Conservation (phyloP, 1,140 invertebrate species). For the Trichogramma pretiosum region DNA sequence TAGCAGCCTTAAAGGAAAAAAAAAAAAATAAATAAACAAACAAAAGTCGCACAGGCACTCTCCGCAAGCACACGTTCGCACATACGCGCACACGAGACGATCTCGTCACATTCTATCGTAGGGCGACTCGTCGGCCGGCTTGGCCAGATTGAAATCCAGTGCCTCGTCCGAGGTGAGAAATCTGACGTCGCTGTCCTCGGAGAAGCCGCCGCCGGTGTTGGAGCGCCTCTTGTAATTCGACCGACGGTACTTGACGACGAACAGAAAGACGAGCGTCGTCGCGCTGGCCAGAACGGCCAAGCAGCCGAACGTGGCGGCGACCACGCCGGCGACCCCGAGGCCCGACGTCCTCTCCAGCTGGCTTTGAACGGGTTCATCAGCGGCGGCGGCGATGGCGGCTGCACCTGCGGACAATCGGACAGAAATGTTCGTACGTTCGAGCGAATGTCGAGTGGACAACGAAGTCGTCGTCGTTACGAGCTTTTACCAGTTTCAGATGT, state of each 20-base stretch:
- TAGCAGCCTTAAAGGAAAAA: too few species aligned
- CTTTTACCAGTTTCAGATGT: neutral
- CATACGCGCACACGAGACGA: too few species aligned
- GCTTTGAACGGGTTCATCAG: too few species aligned
- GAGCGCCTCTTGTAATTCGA: slow-evolving; percentile 32
- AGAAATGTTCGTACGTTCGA: too few species aligned
- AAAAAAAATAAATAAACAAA: too few species aligned
- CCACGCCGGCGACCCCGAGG: slow-evolving; percentile 27
- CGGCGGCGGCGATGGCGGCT: too few species aligned
- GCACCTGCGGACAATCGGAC: too few species aligned
- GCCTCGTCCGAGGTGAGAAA: slow-evolving; percentile 50
- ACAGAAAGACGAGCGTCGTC: slow-evolving; percentile 21
- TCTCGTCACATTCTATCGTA: too few species aligned
- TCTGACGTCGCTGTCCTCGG: slow-evolving; percentile 49
- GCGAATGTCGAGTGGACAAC: too few species aligned
- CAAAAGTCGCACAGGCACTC: too few species aligned
- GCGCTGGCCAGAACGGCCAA: slow-evolving; percentile 24
- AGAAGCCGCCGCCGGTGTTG: slow-evolving; percentile 25
- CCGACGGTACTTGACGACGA: slow-evolving; percentile 31
- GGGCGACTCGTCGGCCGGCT: slow-evolving; percentile 35
- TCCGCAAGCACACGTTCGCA: too few species aligned
- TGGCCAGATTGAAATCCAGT: slow-evolving; percentile 47
- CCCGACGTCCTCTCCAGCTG: slow-evolving; percentile 13
- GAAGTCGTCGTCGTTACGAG: slow-evolving; percentile 2
- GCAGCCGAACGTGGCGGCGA: slow-evolving; percentile 30